These are phyloP conservation scores for Pomatorhinus ruficollis DNA, from an alignment of 2,113 vertebrate genomes.

Conservation along the genomic window DNA sequence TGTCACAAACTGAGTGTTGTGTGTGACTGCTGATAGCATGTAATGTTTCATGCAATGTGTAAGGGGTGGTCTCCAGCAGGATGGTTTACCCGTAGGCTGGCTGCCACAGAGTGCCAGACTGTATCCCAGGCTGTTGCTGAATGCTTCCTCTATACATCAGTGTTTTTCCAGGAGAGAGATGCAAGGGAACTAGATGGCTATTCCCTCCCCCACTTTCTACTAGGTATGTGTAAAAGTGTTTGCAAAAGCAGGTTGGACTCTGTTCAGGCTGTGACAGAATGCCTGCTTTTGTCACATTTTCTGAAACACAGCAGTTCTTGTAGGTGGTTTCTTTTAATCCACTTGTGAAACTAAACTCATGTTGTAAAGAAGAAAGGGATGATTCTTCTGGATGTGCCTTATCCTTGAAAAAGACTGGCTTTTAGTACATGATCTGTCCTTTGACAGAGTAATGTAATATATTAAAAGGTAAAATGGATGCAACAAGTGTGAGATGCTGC, in stretches of 20 bases:
- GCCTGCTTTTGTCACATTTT: neutral
- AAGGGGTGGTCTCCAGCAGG: neutral
- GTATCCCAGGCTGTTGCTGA: neutral
- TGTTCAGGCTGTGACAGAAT: neutral
- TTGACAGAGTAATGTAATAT: neutral
- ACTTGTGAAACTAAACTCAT: neutral
- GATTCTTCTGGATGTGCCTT: neutral
- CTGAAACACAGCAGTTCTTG: neutral
- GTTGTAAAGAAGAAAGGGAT: neutral
- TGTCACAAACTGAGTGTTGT: neutral
- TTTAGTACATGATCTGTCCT: neutral
- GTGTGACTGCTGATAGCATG: neutral
- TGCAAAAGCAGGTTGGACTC: neutral
- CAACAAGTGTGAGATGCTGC: neutral
- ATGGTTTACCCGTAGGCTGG: neutral
- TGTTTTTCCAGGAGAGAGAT: neutral
- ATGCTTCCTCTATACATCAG: neutral
- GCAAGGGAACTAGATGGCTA: neutral
- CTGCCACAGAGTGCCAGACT: neutral
- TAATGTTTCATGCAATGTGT: fast-evolving
- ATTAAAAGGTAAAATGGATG: neutral
- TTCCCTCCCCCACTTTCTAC: neutral
- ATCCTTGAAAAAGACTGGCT: neutral
- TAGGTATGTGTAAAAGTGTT: neutral
- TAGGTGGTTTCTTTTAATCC: conserved; percentile 20